These are phyloP conservation scores for Tenthredo livida DNA, from an alignment of 2,888 invertebrate species.

Conservation along the genomic window DNA sequence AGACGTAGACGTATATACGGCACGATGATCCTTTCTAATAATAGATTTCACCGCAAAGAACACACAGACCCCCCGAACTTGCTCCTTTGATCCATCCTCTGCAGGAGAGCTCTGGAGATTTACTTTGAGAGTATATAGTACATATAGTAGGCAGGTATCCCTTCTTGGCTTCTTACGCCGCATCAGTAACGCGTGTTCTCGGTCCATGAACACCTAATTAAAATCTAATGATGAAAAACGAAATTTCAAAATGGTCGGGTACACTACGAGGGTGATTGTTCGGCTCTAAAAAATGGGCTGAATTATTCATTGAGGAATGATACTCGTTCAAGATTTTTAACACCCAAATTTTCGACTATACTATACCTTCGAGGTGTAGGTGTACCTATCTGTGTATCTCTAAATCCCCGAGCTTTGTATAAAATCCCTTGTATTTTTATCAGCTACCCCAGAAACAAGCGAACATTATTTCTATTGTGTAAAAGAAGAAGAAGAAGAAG, in stretches of 20 bases:
- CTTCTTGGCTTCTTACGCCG: background rate
- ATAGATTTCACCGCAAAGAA: slow-evolving; percentile 35
- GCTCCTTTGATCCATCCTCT: slow-evolving; percentile 24
- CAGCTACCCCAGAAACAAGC: background rate
- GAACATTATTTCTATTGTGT: background rate
- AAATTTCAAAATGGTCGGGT: background rate
- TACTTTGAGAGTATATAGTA: background rate
- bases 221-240: background rate
- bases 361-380: no score
- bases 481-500: background rate
- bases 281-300: background rate
- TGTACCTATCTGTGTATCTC: background rate
- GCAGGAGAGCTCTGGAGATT: background rate
- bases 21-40: slow-evolving; percentile 34
- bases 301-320: background rate
- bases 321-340: no score
- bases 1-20: background rate
- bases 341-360: no score
- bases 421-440: background rate
- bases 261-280: no score
- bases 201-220: background rate
- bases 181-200: background rate
- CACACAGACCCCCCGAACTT: slow-evolving; percentile 24
- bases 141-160: background rate
- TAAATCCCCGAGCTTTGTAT: background rate